Percentiles rank a stretch among this genome's conserved stretches.
Conservation (phyloP, 1,140 invertebrate genomes). For the Neomicropteryx cornuta region DNA sequence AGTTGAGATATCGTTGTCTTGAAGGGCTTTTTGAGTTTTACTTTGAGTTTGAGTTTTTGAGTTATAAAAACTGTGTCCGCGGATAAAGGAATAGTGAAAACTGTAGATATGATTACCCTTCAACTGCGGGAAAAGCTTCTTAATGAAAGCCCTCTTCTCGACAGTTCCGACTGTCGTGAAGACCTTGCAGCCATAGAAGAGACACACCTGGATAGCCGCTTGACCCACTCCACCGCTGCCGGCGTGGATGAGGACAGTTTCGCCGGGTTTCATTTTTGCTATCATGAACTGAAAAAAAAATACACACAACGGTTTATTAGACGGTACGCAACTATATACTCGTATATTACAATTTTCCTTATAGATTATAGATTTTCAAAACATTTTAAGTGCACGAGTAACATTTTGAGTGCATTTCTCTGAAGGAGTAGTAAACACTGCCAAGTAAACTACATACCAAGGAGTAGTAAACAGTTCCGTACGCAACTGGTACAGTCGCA, state of each 20-base stretch:
- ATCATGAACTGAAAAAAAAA: constrained; percentile 30
- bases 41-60: not conserved
- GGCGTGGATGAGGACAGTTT: constrained; percentile 75
- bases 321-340: too few relatives aligned
- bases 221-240: constrained; percentile 82
- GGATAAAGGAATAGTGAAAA: too few relatives aligned
- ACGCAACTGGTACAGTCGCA: constrained; percentile 78
- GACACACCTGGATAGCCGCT: constrained; percentile 70
- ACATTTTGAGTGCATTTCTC: too few relatives aligned
- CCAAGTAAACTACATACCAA: constrained; percentile 43
- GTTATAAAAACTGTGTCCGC: not conserved
- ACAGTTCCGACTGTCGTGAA: constrained; percentile 65
- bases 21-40: not conserved
- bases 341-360: too few relatives aligned
- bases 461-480: constrained; percentile 75
- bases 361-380: not conserved
- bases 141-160: constrained; percentile 68
- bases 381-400: too few relatives aligned
- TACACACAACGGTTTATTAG: not conserved
- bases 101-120: constrained; percentile 26
- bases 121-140: constrained; percentile 55
- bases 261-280: constrained; percentile 53
- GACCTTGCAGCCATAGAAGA: constrained; percentile 56
- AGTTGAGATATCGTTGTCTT: too few relatives aligned
- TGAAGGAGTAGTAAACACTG: too few relatives aligned